Percentiles rank a stretch among this genome's conserved stretches.
Conservation (phyloP, 2,888 invertebrate genomes). For the Parnassius apollo region DNA sequence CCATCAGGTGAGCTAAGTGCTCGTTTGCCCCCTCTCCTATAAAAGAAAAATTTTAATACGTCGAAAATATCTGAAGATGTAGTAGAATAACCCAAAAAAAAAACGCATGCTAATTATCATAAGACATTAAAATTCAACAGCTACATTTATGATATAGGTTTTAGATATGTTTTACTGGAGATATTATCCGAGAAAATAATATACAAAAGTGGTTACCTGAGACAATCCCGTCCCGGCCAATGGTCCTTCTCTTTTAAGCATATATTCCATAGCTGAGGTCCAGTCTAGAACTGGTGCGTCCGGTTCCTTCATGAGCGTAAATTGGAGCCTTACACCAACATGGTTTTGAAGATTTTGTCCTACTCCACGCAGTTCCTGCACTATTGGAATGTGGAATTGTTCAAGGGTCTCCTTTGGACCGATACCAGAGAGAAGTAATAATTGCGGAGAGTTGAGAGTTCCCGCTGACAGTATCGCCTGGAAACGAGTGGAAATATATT, state of each 20-base stretch:
- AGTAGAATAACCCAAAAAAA: no score
- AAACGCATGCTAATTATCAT: no score
- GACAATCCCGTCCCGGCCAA: conserved; percentile 84
- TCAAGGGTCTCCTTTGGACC: conserved; percentile 83
- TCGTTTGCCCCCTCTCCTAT: no score
- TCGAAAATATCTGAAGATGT: no score
- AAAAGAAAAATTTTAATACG: no score
- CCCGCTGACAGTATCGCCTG: conserved; percentile 83
- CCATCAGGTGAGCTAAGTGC: no score
- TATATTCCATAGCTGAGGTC: conserved; percentile 82
- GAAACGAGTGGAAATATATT: neutral
- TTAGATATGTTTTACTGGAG: no score
- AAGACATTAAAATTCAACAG: no score
- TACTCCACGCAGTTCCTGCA: conserved; percentile 84
- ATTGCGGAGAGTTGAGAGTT: conserved; percentile 84
- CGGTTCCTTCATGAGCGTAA: conserved; percentile 72
- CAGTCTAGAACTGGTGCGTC: conserved; percentile 81
- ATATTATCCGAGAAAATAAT: no score
- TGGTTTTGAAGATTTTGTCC: conserved; percentile 87
- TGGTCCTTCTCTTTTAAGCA: conserved; percentile 82
- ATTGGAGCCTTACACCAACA: conserved; percentile 82
- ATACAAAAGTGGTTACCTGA: conserved; percentile 63
- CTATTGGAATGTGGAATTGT: conserved; percentile 80
- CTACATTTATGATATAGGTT: no score
- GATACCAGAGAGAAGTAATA: conserved; percentile 84